These are phyloP conservation scores for Sphenodon punctatus DNA, from an alignment of 2,797 vertebrate species.

Conservation along the genomic window DNA sequence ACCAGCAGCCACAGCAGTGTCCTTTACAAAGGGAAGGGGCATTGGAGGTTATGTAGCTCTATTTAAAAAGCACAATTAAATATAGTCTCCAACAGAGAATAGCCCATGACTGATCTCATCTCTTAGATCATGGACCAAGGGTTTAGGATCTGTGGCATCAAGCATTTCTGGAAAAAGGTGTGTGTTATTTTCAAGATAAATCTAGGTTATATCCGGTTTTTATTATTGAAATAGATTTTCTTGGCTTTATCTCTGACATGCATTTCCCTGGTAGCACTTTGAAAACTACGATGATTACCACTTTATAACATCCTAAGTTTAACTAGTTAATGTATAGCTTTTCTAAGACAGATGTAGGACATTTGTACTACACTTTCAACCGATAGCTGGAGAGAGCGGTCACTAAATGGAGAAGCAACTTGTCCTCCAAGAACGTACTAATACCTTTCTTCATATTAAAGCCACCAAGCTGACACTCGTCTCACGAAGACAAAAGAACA, in stretches of 20 bases:
- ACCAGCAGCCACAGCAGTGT: not conserved
- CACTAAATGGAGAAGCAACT: not conserved
- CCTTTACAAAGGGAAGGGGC: not conserved
- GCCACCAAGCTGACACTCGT: not conserved
- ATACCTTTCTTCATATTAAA: too few species aligned
- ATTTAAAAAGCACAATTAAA: not conserved
- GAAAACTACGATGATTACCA: too few species aligned
- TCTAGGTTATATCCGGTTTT: too few species aligned
- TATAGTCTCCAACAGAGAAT: not conserved
- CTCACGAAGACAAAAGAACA: not conserved
- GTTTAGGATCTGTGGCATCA: not conserved
- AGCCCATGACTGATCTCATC: not conserved
- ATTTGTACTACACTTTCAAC: not conserved
- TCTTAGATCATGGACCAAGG: not conserved
- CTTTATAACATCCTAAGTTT: not conserved
- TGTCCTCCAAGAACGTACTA: too few species aligned
- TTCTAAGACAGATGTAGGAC: not conserved
- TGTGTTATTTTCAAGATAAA: too few species aligned
- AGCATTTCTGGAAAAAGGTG: too few species aligned
- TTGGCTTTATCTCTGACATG: too few species aligned
- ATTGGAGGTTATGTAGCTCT: not conserved
- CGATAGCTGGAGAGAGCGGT: not conserved
- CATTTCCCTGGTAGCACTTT: too few species aligned
- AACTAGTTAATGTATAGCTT: not conserved
- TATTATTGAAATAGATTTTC: too few species aligned